Evolutionary conservation across 2,888 invertebrate species (phyloP).

Genomic region (Drosophila planitibia): DNA sequence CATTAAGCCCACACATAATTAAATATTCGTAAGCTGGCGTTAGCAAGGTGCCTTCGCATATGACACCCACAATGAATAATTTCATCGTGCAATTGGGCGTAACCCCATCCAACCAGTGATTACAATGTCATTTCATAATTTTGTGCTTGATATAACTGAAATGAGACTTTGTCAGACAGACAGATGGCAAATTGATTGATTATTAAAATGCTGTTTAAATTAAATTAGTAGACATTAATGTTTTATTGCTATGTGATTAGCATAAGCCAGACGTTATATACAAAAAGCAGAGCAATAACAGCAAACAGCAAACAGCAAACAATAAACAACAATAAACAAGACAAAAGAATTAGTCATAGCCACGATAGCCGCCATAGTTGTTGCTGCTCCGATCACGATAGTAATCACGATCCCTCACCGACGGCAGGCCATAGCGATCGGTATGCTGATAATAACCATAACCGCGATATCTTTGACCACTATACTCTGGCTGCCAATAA

Average conservation of each 20-base stretch:
- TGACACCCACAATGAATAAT: conserved; percentile 63
- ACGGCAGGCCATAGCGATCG: conserved; percentile 82
- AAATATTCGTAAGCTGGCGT: not conserved
- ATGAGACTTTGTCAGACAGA: conserved; percentile 31
- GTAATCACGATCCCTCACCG: conserved; percentile 39
- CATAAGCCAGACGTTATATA: conserved; percentile 41
- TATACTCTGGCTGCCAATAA: conserved; percentile 87
- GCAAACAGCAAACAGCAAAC: conserved; percentile 27
- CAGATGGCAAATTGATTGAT: conserved; percentile 22
- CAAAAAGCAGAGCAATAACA: conserved; percentile 42
- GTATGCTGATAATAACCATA: conserved; percentile 86
- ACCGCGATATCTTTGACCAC: conserved; percentile 87
- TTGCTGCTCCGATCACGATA: conserved; percentile 43
- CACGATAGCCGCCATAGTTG: conserved; percentile 63
- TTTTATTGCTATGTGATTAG: conserved; percentile 51
- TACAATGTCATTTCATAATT: conserved; percentile 18
- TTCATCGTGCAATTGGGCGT: conserved; percentile 73
- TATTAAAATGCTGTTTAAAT: conserved; percentile 41
- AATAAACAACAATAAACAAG: conserved; percentile 23
- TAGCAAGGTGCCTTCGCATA: conserved; percentile 13
- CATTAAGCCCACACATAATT: conserved; percentile 30
- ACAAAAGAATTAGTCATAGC: conserved; percentile 69
- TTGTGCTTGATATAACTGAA: conserved; percentile 32
- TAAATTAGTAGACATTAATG: conserved; percentile 40
- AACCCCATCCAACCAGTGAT: conserved; percentile 22